Evolutionary conservation across 2,113 vertebrate genomes (phyloP), one percentile per base, ranked within the genome.

Genomic region (Symphodus melops): DNA sequence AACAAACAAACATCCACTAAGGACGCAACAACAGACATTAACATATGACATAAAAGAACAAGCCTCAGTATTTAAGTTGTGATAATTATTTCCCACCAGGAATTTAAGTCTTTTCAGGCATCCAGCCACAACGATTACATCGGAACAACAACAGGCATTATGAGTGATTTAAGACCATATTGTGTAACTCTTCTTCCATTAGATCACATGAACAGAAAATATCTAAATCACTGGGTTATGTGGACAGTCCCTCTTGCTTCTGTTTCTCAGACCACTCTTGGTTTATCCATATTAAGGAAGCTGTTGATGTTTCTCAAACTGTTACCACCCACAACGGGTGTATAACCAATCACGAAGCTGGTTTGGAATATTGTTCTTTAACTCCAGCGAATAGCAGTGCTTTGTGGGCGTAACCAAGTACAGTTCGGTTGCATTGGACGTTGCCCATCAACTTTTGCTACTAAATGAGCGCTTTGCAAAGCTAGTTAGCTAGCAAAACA

Each of bases 401-500:
- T 0, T 1, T 4, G 63, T 81, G 72, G 87, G 90, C 89, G 90
- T 78, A 76, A 64, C 0, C 13, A 66, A 0, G 0, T 0, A 0
- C 59, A 76, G 92, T 91, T 92, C 4, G 92, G 91, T 91, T 92
- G 86, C 81, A 12, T 28, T 48, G 84, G 61, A 85, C 69, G 65
- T 81, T 74, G 73, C 77, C 88, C 73, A 86, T 89, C 83, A 93
- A 91, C 88, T 93, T 93, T 92, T 90, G 77, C 80, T 83, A 86
- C 42, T 57, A 75, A 66, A 66, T 8, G 76, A 87, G 66, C 53
- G 68, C 46, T 73, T 20, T 67, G 51, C 55, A 52, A 79, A 83
- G 83, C 86, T 79, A 87, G 49, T 64, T 66, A 69, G 70, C 78
- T 52, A 68, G 37, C 49, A 21, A 28, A 41, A 66, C 17, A 71